Base-by-base conservation (phyloP, 1,140 invertebrate genomes). In the Littorina saxatilis region DNA sequence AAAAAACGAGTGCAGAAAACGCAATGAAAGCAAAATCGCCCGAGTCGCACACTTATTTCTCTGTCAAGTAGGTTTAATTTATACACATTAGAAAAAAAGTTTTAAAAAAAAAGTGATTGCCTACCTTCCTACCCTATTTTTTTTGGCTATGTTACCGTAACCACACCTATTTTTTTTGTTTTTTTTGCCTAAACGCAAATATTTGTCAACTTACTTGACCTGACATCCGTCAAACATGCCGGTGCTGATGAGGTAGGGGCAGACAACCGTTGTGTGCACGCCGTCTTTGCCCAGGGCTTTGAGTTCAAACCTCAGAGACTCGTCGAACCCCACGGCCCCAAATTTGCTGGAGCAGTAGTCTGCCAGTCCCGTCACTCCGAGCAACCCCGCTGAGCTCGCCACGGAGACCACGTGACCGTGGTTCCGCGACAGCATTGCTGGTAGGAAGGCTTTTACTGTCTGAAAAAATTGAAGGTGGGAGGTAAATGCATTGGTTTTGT, bases 331-430 rank as follows among this genome's bases (percentile, higher is more conserved):
- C 74, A 97, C 96, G 39, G 97, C 97, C 11, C 96, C 98, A 89
- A 96, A 97, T 94, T 99, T 99, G 11, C 97, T 97, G 1, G 97
- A 95, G 90, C 97, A 98, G 92, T 99, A 99, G 93, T 99, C 98
- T 1, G 97, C 96, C 76, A 99, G 94, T 88, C 96, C 96, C 27
- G 86, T 88, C 11, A 91, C 86, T 37, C 91, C 91, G 43, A 90
- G 61, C 11, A 90, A 94, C n/a, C 98, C 98, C 29, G 98, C 98
- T 86, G 98, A 94, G 66, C 97, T 98, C 0, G 98, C 97, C 78
- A 99, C 96, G 2, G 97, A 98, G 0, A 99, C 98, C 82, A 99
- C 96, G 88, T 99, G 99, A 0, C 98, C 98, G 79, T 95, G 95
- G 89, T 97, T 96, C 27, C 94, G 93, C 13, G 91, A 84, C 80